phyloP scores from a whole-genome alignment of 2,113 vertebrate genomes.

The Cyanoliseus patagonus region DNA sequence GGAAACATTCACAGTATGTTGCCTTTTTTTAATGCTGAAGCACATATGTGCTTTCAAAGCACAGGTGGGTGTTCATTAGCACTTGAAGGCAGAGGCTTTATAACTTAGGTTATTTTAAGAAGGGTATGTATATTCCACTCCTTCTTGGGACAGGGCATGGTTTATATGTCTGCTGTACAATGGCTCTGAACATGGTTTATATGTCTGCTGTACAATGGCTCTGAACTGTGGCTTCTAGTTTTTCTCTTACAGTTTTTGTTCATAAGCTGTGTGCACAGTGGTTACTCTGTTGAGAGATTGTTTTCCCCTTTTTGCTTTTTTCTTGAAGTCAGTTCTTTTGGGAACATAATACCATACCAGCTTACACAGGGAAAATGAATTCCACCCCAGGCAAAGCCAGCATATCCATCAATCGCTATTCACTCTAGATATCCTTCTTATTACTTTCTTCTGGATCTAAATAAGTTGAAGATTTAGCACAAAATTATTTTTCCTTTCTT shows the following conservation, averaged over 20 bases:
- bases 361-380: neutral
- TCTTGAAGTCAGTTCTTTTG: neutral
- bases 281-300: neutral
- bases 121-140: neutral
- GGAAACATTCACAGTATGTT: neutral
- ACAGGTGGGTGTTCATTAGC: neutral
- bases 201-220: neutral
- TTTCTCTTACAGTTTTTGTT: neutral
- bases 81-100: neutral
- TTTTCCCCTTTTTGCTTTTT: neutral
- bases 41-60: neutral
- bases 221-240: neutral
- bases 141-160: neutral
- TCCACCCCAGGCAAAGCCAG: neutral
- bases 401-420: neutral
- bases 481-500: neutral
- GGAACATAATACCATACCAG: neutral
- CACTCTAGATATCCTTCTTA: neutral
- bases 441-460: neutral
- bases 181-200: neutral
- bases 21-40: neutral
- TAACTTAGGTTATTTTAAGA: neutral
- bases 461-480: neutral
- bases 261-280: neutral
- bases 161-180: neutral